Percentiles rank a stretch among this genome's conserved stretches.
Evolutionary conservation across 2,888 invertebrate species (phyloP).

Genomic region (Pteria penguin): DNA sequence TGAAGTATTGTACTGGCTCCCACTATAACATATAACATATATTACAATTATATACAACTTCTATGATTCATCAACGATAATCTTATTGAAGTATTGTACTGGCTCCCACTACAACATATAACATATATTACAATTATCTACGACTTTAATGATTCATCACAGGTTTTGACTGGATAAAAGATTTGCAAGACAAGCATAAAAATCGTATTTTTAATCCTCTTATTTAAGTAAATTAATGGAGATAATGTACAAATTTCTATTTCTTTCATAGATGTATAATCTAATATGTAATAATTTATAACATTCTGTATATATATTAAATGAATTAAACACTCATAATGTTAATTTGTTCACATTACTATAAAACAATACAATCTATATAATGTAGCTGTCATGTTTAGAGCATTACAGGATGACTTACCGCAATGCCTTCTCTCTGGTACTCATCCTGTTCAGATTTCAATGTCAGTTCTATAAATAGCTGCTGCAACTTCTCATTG

Average conservation of each 20-base stretch:
- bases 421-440: slow-evolving; percentile 91
- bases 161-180: too few species aligned
- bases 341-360: too few species aligned
- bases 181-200: too few species aligned
- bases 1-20: slow-evolving; percentile 93
- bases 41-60: not conserved
- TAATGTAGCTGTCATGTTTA: too few species aligned
- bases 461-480: slow-evolving; percentile 93
- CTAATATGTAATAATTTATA: too few species aligned
- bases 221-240: not conserved
- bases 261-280: too few species aligned
- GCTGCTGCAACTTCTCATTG: slow-evolving; percentile 95
- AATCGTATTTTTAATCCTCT: not conserved
- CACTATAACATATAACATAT: slow-evolving; percentile 82
- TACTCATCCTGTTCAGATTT: slow-evolving; percentile 97
- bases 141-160: too few species aligned
- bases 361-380: too few species aligned
- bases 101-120: slow-evolving; percentile 86
- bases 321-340: too few species aligned
- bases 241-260: too few species aligned
- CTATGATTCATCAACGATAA: slow-evolving; percentile 96
- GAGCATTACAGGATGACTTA: too few species aligned
- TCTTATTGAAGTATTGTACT: slow-evolving; percentile 94
- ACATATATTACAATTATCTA: not conserved
- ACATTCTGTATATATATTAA: too few species aligned